Evolutionary conservation across 2,888 invertebrate genomes (phyloP), one percentile per base, ranked within the genome.

Genomic region (Chrysina gloriosa): DNA sequence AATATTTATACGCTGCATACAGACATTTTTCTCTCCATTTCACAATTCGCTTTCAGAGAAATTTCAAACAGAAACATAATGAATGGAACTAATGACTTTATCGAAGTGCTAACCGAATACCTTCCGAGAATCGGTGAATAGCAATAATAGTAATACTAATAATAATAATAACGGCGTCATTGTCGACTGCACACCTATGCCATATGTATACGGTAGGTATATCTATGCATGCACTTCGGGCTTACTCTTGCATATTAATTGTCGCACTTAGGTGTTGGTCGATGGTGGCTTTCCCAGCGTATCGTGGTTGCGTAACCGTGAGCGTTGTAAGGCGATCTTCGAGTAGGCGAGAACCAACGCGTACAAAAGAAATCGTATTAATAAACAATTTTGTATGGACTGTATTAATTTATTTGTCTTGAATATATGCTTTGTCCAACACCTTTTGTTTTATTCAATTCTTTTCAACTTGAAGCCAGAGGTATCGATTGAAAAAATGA

Each of bases 231-330:
- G 23, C 58, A 61, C 58, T 61, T 61, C 42, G 42, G 27, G 23
- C 39, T 64, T 50, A 64, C 52, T 27, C 64, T 64, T 64, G 50
- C 64, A 64, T 64, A 64, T 64, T 64, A 64, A 64, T 50, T 64
- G 64, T 39, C 52, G 25, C 50, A 52, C 14, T 50, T 64, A 50
- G 64, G 50, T 64, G 64, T 50, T 64, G 50, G 64, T 63, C 48
- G 56, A 34, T 39, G 34, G 56, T 29, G 16, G 58, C 42, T 61
- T 61, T 61, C 58, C 58, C 58, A 61, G 58, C 64, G 39, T 64
- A 64, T 64, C 50, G 21, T 48, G 50, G 39, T 64, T 64, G 52
- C 64, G 52, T 52, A 64, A 64, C 58, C 42, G 42, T 45, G 3
- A 61, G 58, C 58, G 58, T 42, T 61, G 58, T 61, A 61, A 61